Conservation (phyloP, 2,797 vertebrate species). For the Poeciliopsis presidionis region DNA sequence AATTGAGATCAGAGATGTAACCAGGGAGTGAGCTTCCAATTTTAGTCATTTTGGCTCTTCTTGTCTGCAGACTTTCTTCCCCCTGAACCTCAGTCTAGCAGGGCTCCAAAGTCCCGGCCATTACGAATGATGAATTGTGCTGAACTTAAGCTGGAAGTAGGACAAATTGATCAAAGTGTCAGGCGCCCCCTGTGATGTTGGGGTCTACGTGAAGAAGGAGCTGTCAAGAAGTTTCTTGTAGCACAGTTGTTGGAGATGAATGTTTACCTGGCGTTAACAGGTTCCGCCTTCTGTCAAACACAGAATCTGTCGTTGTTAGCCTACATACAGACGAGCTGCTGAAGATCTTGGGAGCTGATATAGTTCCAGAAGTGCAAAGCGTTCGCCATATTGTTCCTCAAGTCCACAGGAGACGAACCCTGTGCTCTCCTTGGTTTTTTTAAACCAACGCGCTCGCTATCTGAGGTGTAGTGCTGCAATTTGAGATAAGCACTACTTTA, state of each 20-base stretch:
- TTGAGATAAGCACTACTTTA: constrained; percentile 82
- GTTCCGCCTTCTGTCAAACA: constrained; percentile 51
- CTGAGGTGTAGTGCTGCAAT: constrained; percentile 79
- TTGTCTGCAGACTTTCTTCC: constrained; percentile 65
- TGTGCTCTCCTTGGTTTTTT: constrained; percentile 33
- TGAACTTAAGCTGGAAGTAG: constrained; percentile 84
- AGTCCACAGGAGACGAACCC: constrained; percentile 57
- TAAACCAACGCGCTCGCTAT: constrained; percentile 68
- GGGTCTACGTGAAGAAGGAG: constrained; percentile 76
- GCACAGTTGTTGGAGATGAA: constrained; percentile 75
- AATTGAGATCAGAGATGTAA: constrained; percentile 75
- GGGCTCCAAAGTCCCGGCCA: constrained; percentile 75
- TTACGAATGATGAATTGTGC: constrained; percentile 87
- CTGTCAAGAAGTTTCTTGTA: constrained; percentile 79
- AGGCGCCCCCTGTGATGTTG: constrained; percentile 84
- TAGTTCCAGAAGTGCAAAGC: constrained; percentile 53
- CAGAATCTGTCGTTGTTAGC: constrained; percentile 62
- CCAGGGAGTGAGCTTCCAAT: constrained; percentile 75
- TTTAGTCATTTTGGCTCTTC: constrained; percentile 81
- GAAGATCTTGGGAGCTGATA: constrained; percentile 58
- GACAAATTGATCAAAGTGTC: constrained; percentile 88
- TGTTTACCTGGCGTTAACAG: constrained; percentile 77
- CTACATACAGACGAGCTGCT: constrained; percentile 53
- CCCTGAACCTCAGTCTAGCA: constrained; percentile 69
- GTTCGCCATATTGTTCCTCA: constrained; percentile 57